Percentiles rank a stretch among this genome's conserved stretches.
Evolutionary conservation across 2,797 vertebrate genomes (phyloP).

Genomic region (Peromyscus attwateri): DNA sequence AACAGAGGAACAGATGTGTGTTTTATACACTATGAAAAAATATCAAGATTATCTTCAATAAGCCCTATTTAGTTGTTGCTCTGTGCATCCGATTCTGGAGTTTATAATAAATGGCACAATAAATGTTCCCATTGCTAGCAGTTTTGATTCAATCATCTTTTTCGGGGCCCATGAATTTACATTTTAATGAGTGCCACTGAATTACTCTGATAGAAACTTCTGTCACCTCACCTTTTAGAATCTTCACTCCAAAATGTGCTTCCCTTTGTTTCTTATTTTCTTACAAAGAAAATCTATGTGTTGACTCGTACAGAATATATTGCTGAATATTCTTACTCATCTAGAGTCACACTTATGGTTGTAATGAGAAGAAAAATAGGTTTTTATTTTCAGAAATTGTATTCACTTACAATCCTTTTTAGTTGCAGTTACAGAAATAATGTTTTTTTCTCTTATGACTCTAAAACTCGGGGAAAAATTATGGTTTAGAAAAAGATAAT

Average conservation of each 20-base stretch:
- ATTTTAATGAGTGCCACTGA: slow-evolving; percentile 67
- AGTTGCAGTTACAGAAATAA: slow-evolving; percentile 29
- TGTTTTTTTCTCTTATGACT: neutral
- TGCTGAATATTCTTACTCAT: neutral
- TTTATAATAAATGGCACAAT: slow-evolving; percentile 70
- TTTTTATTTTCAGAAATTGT: slow-evolving; percentile 43
- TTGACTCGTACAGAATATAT: neutral
- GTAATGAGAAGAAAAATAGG: neutral
- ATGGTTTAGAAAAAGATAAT: neutral
- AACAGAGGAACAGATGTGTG: neutral
- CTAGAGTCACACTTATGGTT: neutral
- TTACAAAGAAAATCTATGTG: neutral
- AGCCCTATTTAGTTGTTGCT: neutral
- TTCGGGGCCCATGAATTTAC: slow-evolving; percentile 59
- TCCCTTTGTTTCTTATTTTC: slow-evolving; percentile 35
- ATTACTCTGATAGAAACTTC: slow-evolving; percentile 60
- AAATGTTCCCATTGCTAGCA: slow-evolving; percentile 36
- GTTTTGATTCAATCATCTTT: slow-evolving; percentile 61
- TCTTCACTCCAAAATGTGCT: neutral
- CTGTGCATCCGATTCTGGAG: slow-evolving; percentile 28
- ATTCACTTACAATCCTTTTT: slow-evolving; percentile 32
- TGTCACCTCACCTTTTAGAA: slow-evolving; percentile 55
- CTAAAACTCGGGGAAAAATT: neutral
- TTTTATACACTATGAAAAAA: slow-evolving; percentile 33
- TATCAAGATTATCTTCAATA: slow-evolving; percentile 23